Percentiles rank a stretch among this genome's conserved stretches.
Evolutionary conservation across 2,113 vertebrate species (phyloP).

Genomic region (Felis chaus): DNA sequence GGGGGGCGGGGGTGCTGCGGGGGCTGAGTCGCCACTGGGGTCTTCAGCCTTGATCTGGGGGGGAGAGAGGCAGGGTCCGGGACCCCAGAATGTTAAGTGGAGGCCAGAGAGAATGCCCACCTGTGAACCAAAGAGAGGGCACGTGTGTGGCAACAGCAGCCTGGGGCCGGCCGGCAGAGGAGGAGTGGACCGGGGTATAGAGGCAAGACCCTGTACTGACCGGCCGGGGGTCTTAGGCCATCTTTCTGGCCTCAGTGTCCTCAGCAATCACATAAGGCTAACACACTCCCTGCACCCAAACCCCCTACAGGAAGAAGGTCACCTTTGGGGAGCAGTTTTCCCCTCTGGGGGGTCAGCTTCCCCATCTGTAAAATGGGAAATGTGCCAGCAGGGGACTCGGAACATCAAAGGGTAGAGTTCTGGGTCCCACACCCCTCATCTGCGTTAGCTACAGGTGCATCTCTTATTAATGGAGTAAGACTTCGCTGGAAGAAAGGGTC

Average conservation of each 20-base stretch:
- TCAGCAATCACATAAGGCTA: neutral
- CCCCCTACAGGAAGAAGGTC: neutral
- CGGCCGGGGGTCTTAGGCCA: neutral
- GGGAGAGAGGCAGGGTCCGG: conserved; percentile 72
- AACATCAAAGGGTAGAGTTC: neutral
- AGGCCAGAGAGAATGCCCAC: conserved; percentile 80
- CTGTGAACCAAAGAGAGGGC: conserved; percentile 75
- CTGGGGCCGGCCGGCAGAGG: neutral
- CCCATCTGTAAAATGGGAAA: neutral
- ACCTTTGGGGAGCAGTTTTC: neutral
- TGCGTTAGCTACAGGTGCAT: neutral
- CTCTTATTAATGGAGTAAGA: neutral
- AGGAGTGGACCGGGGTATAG: neutral
- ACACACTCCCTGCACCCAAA: neutral
- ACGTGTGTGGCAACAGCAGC: conserved; percentile 35
- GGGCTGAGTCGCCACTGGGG: conserved; percentile 87
- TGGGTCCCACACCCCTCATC: neutral
- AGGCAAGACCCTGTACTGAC: neutral
- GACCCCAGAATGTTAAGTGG: conserved; percentile 80
- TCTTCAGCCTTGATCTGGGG: conserved; percentile 91
- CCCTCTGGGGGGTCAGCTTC: neutral
- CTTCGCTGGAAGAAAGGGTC: neutral
- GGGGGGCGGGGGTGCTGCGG: conserved; percentile 76
- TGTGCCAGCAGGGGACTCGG: neutral
- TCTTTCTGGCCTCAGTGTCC: neutral